Evolutionary conservation across 2,113 vertebrate species (phyloP), one percentile per base, ranked within the genome.

Genomic region (Monarcha castaneiventris): DNA sequence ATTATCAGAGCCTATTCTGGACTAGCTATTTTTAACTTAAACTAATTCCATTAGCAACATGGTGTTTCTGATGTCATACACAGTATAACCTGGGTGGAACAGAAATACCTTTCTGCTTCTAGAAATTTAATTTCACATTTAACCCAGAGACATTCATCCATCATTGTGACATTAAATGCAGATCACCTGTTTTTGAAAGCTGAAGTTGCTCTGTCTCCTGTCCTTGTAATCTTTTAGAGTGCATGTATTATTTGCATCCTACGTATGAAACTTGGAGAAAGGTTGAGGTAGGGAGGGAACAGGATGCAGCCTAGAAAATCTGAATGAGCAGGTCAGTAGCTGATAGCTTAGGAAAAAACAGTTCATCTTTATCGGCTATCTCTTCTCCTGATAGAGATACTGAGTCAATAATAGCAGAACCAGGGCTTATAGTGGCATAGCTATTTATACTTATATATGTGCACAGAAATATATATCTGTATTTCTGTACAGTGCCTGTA

Each of bases 101-200:
- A 59, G 59, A 77, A 92, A 33, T 23, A 37, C 51, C 46, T 55
- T 71, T 74, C 30, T 48, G 30, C 79, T 89, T 80, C 37, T 16
- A 63, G 59, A 88, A 86, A 90, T 88, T 86, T 69, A 80, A 86
- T 94, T 96, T 90, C 51, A 37, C 16, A 43, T 90, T 18, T 49
- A 86, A 39, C 33, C 46, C 27, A 4, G 56, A 90, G 87, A 55
- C 32, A 63, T 63, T 86, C n/a, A 85, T 92, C 59, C 48, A 66
- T 90, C 72, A 67, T 49, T 73, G 33, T 92, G 92, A 66, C 83
- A 80, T 69, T 88, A 83, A 81, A 77, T 75, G 11, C 37, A 85
- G 41, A 80, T 88, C 51, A 92, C 6, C 16, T 76, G 56, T 76
- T 59, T 59, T 56, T 49, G 29, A 44, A 84, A 72, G 54, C 46